Evolutionary conservation across 1,140 invertebrate genomes (phyloP).

Genomic region (Panagrolaimus sp.): DNA sequence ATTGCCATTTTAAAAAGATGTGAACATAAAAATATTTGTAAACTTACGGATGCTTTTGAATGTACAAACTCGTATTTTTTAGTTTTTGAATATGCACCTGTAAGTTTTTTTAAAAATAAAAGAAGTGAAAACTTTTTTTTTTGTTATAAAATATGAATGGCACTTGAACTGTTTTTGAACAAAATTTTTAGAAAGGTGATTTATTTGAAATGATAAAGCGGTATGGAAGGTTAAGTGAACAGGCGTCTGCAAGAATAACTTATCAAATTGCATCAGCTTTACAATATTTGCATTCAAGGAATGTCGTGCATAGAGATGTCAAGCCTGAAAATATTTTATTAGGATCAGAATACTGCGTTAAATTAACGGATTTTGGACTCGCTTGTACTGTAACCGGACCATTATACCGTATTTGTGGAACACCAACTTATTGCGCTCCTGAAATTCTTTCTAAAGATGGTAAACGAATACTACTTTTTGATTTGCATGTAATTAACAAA

Average conservation of each 20-base stretch:
- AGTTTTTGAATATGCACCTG: constrained; percentile 45
- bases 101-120: constrained; percentile 19
- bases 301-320: constrained; percentile 62
- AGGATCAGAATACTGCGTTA: constrained; percentile 51
- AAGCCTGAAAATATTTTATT: constrained; percentile 63
- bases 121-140: constrained; percentile 19
- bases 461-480: not conserved
- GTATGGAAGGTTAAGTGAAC: constrained; percentile 29
- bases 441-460: constrained; percentile 35
- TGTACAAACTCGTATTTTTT: constrained; percentile 33
- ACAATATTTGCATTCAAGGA: constrained; percentile 60
- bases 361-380: constrained; percentile 63
- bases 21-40: constrained; percentile 39
- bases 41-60: constrained; percentile 41
- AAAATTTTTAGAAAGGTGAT: constrained; percentile 40
- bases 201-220: constrained; percentile 43
- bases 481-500: not conserved
- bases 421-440: constrained; percentile 42
- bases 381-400: constrained; percentile 49
- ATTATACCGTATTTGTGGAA: constrained; percentile 46
- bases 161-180: too few relatives aligned
- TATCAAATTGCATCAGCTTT: constrained; percentile 59
- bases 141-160: too few relatives aligned
- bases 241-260: constrained; percentile 39
- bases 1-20: constrained; percentile 34